These are phyloP conservation scores for Drosophila chauvacae DNA, from an alignment of 1,140 invertebrate species.

Conservation along the genomic window DNA sequence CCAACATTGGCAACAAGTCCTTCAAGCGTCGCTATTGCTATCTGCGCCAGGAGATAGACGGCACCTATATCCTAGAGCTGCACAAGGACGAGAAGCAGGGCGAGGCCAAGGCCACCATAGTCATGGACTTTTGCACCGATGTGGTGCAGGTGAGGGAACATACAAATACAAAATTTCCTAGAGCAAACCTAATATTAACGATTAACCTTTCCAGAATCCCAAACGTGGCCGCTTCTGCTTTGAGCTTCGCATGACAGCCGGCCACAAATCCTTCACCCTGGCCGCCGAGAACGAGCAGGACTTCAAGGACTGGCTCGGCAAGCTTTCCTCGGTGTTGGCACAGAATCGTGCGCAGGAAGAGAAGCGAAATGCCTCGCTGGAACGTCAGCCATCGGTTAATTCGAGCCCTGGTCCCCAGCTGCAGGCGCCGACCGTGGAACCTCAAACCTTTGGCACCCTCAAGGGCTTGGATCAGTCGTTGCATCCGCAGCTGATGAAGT, in stretches of 20 bases:
- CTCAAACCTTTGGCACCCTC: conserved; percentile 88
- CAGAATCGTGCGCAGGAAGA: conserved; percentile 91
- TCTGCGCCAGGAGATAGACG: conserved; percentile 94
- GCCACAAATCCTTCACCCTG: conserved; percentile 92
- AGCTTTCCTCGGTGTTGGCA: conserved; percentile 90
- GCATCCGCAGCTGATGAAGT: conserved; percentile 93
- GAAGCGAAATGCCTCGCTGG: conserved; percentile 87
- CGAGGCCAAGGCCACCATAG: conserved; percentile 95
- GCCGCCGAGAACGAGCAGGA: conserved; percentile 94
- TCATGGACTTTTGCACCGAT: conserved; percentile 96
- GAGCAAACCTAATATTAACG: too few species aligned
- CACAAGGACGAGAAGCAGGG: conserved; percentile 96
- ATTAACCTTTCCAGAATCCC: conserved; percentile 87
- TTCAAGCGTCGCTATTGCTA: conserved; percentile 96
- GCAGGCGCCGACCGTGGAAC: conserved; percentile 69
- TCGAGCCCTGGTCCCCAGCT: conserved; percentile 35
- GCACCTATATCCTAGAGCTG: conserved; percentile 95
- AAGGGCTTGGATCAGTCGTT: conserved; percentile 95
- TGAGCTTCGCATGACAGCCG: conserved; percentile 93
- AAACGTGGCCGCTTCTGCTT: conserved; percentile 95
- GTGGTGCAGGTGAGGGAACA: conserved; percentile 89
- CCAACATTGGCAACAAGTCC: conserved; percentile 93
- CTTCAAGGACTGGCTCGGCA: conserved; percentile 92
- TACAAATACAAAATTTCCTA: too few species aligned
- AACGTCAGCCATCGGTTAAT: conserved; percentile 88